Percentiles rank a stretch among this genome's conserved stretches.
phyloP scores from a whole-genome alignment of 2,113 vertebrate genomes.

The Stictonetta naevosa region DNA sequence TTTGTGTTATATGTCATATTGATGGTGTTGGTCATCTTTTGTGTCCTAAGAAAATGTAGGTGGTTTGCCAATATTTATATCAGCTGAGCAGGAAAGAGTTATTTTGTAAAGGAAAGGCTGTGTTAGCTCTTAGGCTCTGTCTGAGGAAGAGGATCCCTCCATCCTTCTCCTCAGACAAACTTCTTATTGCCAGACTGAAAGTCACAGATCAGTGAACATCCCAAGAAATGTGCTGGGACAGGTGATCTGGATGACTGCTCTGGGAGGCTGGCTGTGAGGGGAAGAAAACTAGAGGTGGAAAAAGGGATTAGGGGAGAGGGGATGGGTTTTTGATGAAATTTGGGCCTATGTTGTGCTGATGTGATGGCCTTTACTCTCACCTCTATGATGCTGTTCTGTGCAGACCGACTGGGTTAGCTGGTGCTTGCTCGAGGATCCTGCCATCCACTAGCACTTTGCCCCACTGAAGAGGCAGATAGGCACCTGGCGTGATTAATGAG shows the following conservation, averaged over 20 bases:
- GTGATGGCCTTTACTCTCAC: not conserved
- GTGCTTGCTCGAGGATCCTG: not conserved
- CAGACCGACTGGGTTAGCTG: not conserved
- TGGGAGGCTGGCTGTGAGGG: not conserved
- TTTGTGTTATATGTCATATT: not conserved
- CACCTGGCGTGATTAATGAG: fast-evolving
- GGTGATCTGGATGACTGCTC: not conserved
- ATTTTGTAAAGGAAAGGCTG: not conserved
- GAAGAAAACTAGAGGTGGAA: not conserved
- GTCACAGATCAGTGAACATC: not conserved
- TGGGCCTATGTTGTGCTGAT: fast-evolving
- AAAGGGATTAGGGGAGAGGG: not conserved
- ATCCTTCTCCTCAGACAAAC: fast-evolving
- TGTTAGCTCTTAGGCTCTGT: not conserved
- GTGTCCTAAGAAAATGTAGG: not conserved
- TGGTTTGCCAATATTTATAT: not conserved
- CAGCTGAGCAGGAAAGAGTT: not conserved
- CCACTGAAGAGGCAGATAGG: not conserved
- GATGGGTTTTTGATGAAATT: not conserved
- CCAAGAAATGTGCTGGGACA: not conserved
- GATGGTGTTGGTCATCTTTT: not conserved
- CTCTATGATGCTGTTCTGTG: not conserved
- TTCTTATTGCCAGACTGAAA: not conserved
- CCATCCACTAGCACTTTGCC: fast-evolving
- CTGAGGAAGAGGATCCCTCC: not conserved